Evolutionary conservation across 2,113 vertebrate species (phyloP).

Genomic region (Mastomys natalensis): DNA sequence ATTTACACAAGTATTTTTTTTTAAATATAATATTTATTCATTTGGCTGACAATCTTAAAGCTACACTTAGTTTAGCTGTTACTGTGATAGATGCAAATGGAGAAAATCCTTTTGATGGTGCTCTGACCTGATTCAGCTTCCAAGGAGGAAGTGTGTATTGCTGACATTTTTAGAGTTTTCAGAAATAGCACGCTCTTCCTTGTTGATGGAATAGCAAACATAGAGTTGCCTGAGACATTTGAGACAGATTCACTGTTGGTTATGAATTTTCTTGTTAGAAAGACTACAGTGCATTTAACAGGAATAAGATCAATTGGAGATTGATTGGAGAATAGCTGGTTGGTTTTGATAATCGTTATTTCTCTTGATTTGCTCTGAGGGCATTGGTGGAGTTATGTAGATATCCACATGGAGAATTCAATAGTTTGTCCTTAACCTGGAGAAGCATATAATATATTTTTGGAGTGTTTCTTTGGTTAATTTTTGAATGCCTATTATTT

Average conservation of each 20-base stretch:
- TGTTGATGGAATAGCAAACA: not conserved
- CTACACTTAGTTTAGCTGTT: not conserved
- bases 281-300: constrained; percentile 12
- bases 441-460: not conserved
- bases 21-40: not conserved
- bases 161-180: not conserved
- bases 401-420: not conserved
- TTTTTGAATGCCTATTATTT: constrained; percentile 22
- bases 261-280: not conserved
- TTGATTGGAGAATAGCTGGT: not conserved
- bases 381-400: not conserved
- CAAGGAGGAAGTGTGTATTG: not conserved
- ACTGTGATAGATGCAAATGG: not conserved
- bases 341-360: not conserved
- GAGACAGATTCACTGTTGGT: not conserved
- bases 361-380: not conserved
- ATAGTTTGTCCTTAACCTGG: not conserved
- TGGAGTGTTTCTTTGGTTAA: not conserved
- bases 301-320: constrained; percentile 17
- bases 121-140: not conserved
- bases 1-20: not conserved
- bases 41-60: constrained; percentile 13
- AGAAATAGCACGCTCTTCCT: not conserved
- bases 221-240: not conserved
- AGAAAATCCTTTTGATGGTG: not conserved